Conservation (phyloP, 2,888 invertebrate genomes). For the Falcaria lacertinaria region DNA sequence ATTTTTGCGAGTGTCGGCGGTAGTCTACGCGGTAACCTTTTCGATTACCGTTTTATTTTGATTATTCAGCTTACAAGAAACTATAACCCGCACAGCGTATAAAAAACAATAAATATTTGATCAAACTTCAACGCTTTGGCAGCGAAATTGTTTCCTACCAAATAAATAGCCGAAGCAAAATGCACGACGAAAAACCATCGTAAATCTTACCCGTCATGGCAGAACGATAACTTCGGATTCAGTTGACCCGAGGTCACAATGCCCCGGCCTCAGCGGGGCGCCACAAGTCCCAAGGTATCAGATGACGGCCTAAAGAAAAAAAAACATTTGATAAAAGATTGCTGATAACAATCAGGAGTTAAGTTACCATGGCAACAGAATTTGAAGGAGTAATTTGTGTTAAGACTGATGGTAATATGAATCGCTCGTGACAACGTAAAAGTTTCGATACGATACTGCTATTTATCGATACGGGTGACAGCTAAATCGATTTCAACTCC, state of each 20-base stretch:
- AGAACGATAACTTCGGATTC: constrained; percentile 10
- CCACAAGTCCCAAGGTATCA: constrained; percentile 8
- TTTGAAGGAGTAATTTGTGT: neutral
- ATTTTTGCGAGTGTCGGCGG: no score
- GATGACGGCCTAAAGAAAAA: constrained; percentile 6
- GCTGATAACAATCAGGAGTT: neutral
- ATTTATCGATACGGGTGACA: neutral
- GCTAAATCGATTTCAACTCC: neutral
- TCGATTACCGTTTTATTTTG: no score
- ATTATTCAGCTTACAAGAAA: no score
- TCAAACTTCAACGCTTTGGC: no score
- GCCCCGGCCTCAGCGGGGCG: constrained; percentile 17
- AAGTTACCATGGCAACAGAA: neutral
- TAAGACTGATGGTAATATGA: neutral
- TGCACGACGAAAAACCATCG: neutral
- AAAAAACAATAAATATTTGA: no score
- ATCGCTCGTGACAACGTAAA: neutral
- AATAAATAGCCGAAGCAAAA: constrained; percentile 10
- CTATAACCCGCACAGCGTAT: no score
- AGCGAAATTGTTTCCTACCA: constrained; percentile 2
- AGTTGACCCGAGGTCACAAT: constrained; percentile 15
- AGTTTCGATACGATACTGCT: neutral
- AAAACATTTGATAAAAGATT: neutral
- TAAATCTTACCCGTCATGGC: constrained; percentile 7
- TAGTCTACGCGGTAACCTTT: no score